Base-by-base conservation (phyloP, 1,140 invertebrate species). In the Diuraphis noxia region DNA sequence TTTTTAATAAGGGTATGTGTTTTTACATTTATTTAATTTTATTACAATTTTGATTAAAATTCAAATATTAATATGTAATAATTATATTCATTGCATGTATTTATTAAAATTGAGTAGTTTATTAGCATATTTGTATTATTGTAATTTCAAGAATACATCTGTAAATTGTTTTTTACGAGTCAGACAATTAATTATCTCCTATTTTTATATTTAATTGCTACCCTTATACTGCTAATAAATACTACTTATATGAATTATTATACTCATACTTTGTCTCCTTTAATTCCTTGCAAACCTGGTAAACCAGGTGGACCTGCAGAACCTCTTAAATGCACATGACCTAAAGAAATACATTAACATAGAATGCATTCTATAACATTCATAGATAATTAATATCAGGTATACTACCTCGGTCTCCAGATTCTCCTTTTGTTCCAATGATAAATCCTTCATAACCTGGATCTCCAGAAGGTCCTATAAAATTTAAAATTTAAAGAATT, bases 401-500 rank as follows among this genome's bases (percentile, higher is more conserved):
- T 46, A 52, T 49, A 46, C 30, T 52, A 91, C 89, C 89, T 82
- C 25, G n/a, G 40, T 91, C 89, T 82, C 89, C 89, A 36, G 25
- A 30, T 38, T 91, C 89, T 91, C 89, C 89, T 82, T 91, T 91
- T 81, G 89, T 91, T 49, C 41, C 89, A 38, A 91, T 36, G 25
- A 52, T 49, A 49, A 49, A 92, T 72, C 95, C 95, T 25, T 94
- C 93, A 72, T 94, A 87, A 30, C 96, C 96, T 46, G 93, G 93
- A n/a, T 92, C 92, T 52, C 93, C 93, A 49, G 56, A 7, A 34
- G 97, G 96, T 21, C 97, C 97, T 92, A 95, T 96, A 95, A 46
- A 93, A 92, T 81, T 43, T 36, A 30, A 72, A 72, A 84, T 23
- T 23, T 77, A 92, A 21, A 85, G 0, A 34, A 13, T 34, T 49